Evolutionary conservation across 2,113 vertebrate genomes (phyloP), one percentile per base, ranked within the genome.

Genomic region (Poeciliopsis occidentalis): DNA sequence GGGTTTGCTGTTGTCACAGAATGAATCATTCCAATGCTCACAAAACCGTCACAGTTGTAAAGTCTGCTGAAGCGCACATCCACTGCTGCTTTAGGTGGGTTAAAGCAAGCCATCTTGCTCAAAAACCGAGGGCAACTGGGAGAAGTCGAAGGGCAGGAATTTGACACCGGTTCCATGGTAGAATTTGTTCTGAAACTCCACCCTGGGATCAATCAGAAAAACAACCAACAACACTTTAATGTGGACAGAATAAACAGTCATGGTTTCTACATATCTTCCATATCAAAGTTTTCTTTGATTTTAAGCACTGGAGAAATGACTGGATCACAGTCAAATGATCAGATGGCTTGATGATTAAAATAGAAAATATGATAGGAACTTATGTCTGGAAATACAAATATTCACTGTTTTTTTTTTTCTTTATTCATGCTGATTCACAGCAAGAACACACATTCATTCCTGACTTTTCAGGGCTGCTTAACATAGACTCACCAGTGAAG

Each of bases 111-210:
- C 93, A 0, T 96, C 95, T 82, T 95, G 94, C 86, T 95, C 95
- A 83, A 96, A 96, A 87, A 95, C 92, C 10, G 95, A 96, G 67
- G 96, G 95, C 81, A 99, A 94, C 4, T 97, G 94, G 79, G 95
- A 94, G 91, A 99, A 99, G 76, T 97, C 96, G 77, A 99, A 99
- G 75, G 98, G 98, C 3, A 94, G 84, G 83, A 99, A 99, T 91
- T 97, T 99, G 91, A 97, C 94, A 68, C 98, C 98, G 34, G 93
- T 94, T 34, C 98, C 98, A 0, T 95, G 89, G 79, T 99, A 99
- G 94, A 99, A 99, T 78, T 99, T 99, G 93, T 96, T 99, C 94
- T 99, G 98, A 92, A 99, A 99, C 93, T 99, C 98, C 91, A 99
- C 98, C 98, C 98, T 99, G 87, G 87, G 87, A 75, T 47, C 29